Evolutionary conservation across 2,113 vertebrate genomes (phyloP), one percentile per base, ranked within the genome.

Genomic region (Platichthys stellatus): DNA sequence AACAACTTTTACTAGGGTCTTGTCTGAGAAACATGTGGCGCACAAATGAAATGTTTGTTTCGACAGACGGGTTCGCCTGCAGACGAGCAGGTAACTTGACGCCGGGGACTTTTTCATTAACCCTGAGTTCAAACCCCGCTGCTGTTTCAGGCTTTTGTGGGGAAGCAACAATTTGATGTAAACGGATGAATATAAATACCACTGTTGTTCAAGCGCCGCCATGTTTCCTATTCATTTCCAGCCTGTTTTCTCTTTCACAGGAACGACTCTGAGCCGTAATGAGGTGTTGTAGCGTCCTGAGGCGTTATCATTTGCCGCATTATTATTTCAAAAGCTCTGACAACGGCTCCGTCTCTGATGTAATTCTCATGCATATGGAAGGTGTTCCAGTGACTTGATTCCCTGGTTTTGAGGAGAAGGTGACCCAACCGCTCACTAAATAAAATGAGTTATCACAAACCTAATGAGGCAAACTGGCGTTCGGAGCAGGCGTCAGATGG

Each of bases 21-120:
- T 63, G 91, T 90, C 84, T 86, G 90, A 92, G 88, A 86, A 93
- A 92, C 90, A 92, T 93, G 90, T 93, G 92, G 89, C 76, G 89
- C 91, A 90, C 90, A 88, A 94, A 94, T 94, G 90, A 94, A 94
- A 93, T 93, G 91, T 93, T 93, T 94, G 91, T 91, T 92, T 91
- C 92, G 81, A 92, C 87, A 90, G 92, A 83, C 82, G 85, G 87
- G 87, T 91, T 92, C 53, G 84, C 89, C 89, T 79, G 82, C 84
- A 89, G 92, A 91, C 75, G 59, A 91, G 92, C 86, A 91, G 89
- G 91, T 90, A 93, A 92, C 92, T 93, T 78, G 91, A 93, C 90
- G 86, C 89, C 86, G 60, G 88, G 91, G 91, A 94, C 92, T 88
- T 92, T 92, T 93, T 92, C 90, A 93, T 93, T 94, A 94, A 93